A percentile compares a stretch with the other conserved stretches of the same genome.
Evolutionary conservation across 2,888 invertebrate genomes (phyloP).

Genomic region (Drosophila infuscata): DNA sequence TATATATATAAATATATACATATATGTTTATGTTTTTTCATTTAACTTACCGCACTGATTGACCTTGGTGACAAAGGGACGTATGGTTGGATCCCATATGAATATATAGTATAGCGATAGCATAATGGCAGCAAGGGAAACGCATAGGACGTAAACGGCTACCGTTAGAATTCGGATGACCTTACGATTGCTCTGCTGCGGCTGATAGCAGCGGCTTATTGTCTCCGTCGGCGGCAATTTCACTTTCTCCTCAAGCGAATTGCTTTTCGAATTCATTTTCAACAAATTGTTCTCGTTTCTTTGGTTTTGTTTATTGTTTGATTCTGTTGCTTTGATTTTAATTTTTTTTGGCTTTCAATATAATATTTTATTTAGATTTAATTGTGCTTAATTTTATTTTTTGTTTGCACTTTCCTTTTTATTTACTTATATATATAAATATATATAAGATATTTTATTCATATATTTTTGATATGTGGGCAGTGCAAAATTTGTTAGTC

Average conservation of each 20-base stretch:
- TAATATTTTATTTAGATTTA: constrained; percentile 26
- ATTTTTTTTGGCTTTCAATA: constrained; percentile 10
- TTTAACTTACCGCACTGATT: constrained; percentile 84
- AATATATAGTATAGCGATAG: constrained; percentile 97
- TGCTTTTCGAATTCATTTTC: constrained; percentile 84
- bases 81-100: constrained; percentile 93
- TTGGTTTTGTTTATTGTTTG: constrained; percentile 6
- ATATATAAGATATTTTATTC: constrained; percentile 7
- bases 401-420: constrained; percentile 44
- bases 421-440: constrained; percentile 25
- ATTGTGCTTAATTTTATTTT: constrained; percentile 16
- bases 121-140: constrained; percentile 96
- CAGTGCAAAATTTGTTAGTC: constrained; percentile 64
- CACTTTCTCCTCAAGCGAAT: constrained; percentile 85
- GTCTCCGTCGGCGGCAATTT: constrained; percentile 85
- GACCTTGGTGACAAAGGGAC: constrained; percentile 84
- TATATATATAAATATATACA: background rate
- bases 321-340: constrained; percentile 12
- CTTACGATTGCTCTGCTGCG: constrained; percentile 89
- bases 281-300: constrained; percentile 1
- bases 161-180: constrained; percentile 96
- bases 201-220: constrained; percentile 87
- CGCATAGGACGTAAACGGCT: constrained; percentile 96
- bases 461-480: constrained; percentile 39
- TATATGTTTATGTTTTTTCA: background rate